phyloP scores from a whole-genome alignment of 2,888 invertebrate species.

The Panorpa germanica region DNA sequence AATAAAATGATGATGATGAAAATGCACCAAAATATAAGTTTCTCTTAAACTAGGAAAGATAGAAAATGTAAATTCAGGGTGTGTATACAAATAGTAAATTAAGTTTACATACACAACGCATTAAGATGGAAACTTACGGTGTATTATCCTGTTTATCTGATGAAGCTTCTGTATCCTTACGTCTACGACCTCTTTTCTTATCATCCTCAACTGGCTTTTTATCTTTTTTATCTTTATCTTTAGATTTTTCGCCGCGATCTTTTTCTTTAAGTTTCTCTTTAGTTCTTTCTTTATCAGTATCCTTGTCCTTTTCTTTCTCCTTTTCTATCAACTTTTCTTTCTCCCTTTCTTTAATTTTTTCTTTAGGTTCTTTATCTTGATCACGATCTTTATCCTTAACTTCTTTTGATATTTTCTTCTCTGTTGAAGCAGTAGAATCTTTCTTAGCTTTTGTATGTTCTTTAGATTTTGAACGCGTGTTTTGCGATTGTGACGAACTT shows the following conservation, averaged over 20 bases:
- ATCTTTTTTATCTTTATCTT: slow-evolving; percentile 11
- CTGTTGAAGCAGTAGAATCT: slow-evolving; percentile 11
- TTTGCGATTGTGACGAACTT: too few species aligned
- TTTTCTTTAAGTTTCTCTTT: slow-evolving; percentile 10
- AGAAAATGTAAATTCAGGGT: too few species aligned
- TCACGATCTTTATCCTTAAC: slow-evolving; percentile 16
- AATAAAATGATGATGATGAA: too few species aligned
- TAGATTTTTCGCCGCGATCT: slow-evolving; percentile 9
- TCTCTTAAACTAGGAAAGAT: too few species aligned
- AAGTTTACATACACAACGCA: too few species aligned
- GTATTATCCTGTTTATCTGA: neutral
- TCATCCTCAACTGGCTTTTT: slow-evolving; percentile 18
- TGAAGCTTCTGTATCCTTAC: slow-evolving; percentile 15
- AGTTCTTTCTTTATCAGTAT: slow-evolving; percentile 12
- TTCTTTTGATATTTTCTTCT: slow-evolving; percentile 12
- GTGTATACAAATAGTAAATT: too few species aligned
- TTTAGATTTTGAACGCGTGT: slow-evolving; percentile 16
- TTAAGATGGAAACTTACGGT: too few species aligned
- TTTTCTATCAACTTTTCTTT: slow-evolving; percentile 10
- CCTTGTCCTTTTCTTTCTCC: slow-evolving; percentile 10
- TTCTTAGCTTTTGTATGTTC: slow-evolving; percentile 16
- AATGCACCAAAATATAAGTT: too few species aligned
- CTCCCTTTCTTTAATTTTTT: slow-evolving; percentile 11
- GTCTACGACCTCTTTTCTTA: slow-evolving; percentile 21
- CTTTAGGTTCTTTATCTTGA: slow-evolving; percentile 14